phyloP scores from a whole-genome alignment of 1,140 invertebrate species.

The Dendroctonus ponderosae region DNA sequence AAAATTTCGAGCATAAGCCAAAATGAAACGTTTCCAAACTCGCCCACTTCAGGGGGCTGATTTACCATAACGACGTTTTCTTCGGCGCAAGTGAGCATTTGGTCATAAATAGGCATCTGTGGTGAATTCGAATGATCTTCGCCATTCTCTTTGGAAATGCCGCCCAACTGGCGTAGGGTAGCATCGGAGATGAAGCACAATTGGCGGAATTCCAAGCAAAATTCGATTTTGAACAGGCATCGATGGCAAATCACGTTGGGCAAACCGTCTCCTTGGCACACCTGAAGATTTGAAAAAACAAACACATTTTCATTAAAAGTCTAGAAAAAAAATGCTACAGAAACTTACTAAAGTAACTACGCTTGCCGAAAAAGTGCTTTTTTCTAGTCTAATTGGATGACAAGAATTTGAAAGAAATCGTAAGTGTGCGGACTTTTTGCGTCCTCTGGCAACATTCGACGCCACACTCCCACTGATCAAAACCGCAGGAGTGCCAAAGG shows the following conservation, averaged over 20 bases:
- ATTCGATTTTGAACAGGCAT: conserved; percentile 60
- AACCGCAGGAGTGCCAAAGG: too few relatives aligned
- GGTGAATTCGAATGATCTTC: conserved; percentile 12
- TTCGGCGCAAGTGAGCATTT: conserved; percentile 43
- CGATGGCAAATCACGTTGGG: conserved; percentile 60
- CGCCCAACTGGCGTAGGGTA: conserved; percentile 55
- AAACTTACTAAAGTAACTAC: too few relatives aligned
- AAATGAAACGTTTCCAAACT: too few relatives aligned
- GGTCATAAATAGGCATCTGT: conserved; percentile 38
- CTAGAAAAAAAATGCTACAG: too few relatives aligned
- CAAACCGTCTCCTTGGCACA: conserved; percentile 56
- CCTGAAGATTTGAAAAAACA: conserved; percentile 28
- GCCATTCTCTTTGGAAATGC: conserved; percentile 40
- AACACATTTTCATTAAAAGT: too few relatives aligned
- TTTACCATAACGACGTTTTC: conserved; percentile 58
- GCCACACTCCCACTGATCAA: too few relatives aligned
- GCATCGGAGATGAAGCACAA: conserved; percentile 58
- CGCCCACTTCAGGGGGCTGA: background rate
- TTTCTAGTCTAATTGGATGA: too few relatives aligned
- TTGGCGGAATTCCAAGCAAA: conserved; percentile 58
- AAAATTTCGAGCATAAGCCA: background rate
- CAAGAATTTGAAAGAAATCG: too few relatives aligned
- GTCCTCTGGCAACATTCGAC: too few relatives aligned
- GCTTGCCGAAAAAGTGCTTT: too few relatives aligned
- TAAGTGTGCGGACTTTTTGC: too few relatives aligned